Conservation (phyloP, 2,113 vertebrate species). For the Brachyhypopomus occidentalis region DNA sequence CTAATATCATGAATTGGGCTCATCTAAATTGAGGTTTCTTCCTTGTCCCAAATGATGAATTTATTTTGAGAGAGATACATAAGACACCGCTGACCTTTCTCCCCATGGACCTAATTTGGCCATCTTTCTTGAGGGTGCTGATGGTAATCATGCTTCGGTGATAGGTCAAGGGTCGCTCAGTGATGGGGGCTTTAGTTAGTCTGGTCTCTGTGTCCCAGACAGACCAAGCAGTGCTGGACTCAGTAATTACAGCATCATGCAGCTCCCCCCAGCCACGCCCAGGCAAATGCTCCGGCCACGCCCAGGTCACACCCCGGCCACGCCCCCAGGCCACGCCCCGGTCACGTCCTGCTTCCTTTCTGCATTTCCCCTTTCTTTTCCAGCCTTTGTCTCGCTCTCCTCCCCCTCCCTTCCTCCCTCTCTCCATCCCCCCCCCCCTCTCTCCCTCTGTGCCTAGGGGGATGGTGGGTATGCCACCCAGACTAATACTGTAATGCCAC, state of each 20-base stretch:
- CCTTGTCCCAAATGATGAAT: neutral
- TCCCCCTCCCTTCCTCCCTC: neutral
- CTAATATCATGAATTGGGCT: constrained; percentile 42
- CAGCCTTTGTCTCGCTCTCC: neutral
- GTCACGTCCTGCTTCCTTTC: neutral
- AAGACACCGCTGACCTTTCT: constrained; percentile 36
- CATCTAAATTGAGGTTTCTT: constrained; percentile 25
- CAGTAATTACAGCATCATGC: neutral
- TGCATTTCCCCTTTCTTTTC: neutral
- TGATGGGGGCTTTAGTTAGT: constrained; percentile 25
- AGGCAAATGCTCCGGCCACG: too few relatives aligned
- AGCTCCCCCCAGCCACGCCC: too few relatives aligned
- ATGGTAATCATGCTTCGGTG: constrained; percentile 30
- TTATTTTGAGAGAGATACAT: constrained; percentile 28
- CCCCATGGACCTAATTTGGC: constrained; percentile 18
- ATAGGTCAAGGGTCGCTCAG: constrained; percentile 31
- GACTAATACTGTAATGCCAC: constrained; percentile 54
- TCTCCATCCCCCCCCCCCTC: neutral
- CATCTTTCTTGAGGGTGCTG: constrained; percentile 22
- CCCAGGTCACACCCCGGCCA: too few relatives aligned
- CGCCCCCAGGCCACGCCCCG: too few relatives aligned
- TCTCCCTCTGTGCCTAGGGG: constrained; percentile 21
- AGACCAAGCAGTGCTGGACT: neutral
- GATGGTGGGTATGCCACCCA: constrained; percentile 36
- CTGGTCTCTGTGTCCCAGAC: constrained; percentile 13